These are phyloP conservation scores for Oreochromis mossambicus DNA, from an alignment of 2,797 vertebrate genomes.

Conservation along the genomic window DNA sequence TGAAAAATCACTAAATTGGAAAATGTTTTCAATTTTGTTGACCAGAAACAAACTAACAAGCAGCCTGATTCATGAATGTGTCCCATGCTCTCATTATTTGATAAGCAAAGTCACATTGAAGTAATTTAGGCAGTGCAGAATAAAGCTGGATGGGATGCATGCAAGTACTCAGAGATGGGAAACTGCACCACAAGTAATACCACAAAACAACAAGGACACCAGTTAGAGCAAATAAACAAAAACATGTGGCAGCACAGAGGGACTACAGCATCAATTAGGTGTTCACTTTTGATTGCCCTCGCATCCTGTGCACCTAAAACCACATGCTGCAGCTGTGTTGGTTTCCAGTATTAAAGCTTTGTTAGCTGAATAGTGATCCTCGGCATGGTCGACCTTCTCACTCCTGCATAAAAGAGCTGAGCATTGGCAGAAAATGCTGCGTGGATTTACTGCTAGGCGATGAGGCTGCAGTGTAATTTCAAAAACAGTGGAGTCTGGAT, in stretches of 20 bases:
- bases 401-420: not conserved
- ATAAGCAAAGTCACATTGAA: slow-evolving; percentile 28
- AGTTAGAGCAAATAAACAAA: not conserved
- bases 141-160: not conserved
- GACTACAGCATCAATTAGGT: not conserved
- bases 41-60: not conserved
- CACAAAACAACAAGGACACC: not conserved
- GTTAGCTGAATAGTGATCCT: not conserved
- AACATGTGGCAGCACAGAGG: not conserved
- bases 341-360: not conserved
- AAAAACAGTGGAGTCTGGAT: not conserved
- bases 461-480: not conserved
- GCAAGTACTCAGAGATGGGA: not conserved
- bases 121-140: not conserved
- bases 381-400: slow-evolving; percentile 11
- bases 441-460: not conserved
- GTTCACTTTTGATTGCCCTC: not conserved
- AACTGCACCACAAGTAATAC: not conserved
- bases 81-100: not conserved
- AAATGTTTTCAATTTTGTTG: not conserved
- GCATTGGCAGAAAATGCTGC: not conserved
- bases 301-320: not conserved
- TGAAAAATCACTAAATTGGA: not conserved
- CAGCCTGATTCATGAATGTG: not conserved
- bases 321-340: not conserved